Conservation (phyloP, 2,113 vertebrate genomes). For the Bufo bufo region DNA sequence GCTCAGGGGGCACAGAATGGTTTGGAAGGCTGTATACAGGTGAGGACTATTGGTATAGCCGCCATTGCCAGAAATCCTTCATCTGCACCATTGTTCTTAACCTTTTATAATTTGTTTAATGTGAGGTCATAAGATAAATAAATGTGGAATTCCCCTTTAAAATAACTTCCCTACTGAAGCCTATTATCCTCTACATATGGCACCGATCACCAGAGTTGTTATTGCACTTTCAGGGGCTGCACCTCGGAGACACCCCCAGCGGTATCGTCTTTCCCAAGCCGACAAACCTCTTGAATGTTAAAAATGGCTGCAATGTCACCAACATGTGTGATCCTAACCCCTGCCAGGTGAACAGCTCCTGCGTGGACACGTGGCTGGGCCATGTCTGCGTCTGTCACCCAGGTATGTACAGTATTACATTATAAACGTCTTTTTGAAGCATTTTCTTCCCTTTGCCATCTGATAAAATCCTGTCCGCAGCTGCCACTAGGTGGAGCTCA, state of each 20-base stretch:
- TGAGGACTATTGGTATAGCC: conserved; percentile 63
- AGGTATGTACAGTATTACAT: conserved; percentile 72
- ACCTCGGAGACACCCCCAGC: conserved; percentile 82
- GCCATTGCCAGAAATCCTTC: not conserved
- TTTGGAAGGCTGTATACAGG: conserved; percentile 95
- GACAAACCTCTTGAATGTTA: conserved; percentile 83
- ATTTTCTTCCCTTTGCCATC: not conserved
- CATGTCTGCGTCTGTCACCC: conserved; percentile 87
- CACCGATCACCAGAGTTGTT: not conserved
- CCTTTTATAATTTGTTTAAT: no score
- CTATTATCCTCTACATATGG: not conserved
- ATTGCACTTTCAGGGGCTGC: conserved; percentile 82
- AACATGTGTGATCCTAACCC: conserved; percentile 86
- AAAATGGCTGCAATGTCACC: conserved; percentile 83
- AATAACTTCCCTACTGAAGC: no score
- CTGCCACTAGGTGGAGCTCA: no score
- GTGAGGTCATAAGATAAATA: no score
- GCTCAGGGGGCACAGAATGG: conserved; percentile 87
- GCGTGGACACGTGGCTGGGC: conserved; percentile 88
- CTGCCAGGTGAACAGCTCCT: conserved; percentile 85
- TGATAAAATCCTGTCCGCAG: not conserved
- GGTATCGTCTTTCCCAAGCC: conserved; percentile 83
- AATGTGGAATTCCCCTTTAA: no score
- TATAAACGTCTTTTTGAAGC: not conserved
- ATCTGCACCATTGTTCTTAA: no score